phyloP scores from a whole-genome alignment of 1,140 invertebrate genomes.

The Drosophila carrolli region DNA sequence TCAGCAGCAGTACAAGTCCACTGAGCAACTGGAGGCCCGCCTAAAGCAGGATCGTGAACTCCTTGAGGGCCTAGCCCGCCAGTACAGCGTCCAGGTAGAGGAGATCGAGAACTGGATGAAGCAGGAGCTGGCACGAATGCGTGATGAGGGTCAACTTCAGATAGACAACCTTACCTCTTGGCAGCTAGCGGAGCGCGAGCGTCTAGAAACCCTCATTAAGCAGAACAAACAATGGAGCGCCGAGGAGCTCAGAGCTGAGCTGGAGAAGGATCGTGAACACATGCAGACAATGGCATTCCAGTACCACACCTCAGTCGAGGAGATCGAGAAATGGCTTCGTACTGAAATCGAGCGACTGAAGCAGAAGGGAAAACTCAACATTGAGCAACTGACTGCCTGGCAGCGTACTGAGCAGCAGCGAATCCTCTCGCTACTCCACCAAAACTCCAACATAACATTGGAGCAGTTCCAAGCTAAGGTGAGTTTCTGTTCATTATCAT shows the following conservation, averaged over 20 bases:
- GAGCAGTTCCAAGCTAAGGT: constrained; percentile 77
- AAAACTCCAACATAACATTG: constrained; percentile 71
- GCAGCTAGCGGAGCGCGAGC: constrained; percentile 77
- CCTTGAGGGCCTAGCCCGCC: constrained; percentile 65
- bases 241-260: constrained; percentile 64
- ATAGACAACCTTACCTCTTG: constrained; percentile 79
- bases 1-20: constrained; percentile 78
- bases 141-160: constrained; percentile 78
- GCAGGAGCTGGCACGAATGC: constrained; percentile 75
- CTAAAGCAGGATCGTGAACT: constrained; percentile 73
- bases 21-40: constrained; percentile 76
- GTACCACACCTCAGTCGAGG: constrained; percentile 79
- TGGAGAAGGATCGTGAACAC: constrained; percentile 76
- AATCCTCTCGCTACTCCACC: constrained; percentile 62
- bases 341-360: constrained; percentile 69
- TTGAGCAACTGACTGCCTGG: constrained; percentile 75
- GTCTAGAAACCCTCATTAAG: constrained; percentile 66
- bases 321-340: constrained; percentile 78
- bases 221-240: constrained; percentile 78
- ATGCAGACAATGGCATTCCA: constrained; percentile 84
- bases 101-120: constrained; percentile 82
- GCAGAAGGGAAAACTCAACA: constrained; percentile 73
- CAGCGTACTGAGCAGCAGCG: constrained; percentile 75
- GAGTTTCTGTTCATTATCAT: not conserved
- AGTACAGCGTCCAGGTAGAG: constrained; percentile 79